Percentiles rank a stretch among this genome's conserved stretches.
phyloP scores from a whole-genome alignment of 1,140 invertebrate genomes.

The Triops longicaudatus region DNA sequence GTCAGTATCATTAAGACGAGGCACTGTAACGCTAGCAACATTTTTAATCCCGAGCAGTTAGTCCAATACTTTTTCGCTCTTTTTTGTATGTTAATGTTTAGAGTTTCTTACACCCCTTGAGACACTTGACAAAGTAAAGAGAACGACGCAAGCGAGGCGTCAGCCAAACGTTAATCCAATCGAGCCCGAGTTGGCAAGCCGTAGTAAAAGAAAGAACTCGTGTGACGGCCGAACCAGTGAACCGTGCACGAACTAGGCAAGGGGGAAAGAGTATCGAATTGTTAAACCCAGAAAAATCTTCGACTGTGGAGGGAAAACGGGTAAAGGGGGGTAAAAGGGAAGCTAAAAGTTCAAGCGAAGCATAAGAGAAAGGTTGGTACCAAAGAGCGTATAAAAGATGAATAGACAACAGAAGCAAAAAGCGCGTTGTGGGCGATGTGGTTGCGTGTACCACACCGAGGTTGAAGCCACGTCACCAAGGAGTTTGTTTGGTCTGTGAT shows the following conservation, averaged over 20 bases:
- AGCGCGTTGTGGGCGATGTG: not conserved
- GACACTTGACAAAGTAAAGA: not conserved
- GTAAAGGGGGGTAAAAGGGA: not conserved
- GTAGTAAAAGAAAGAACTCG: not conserved
- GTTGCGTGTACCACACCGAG: not conserved
- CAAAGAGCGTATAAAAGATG: not conserved
- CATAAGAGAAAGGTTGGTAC: not conserved
- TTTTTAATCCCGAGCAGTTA: not conserved
- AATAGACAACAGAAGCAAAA: not conserved
- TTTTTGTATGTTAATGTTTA: not conserved
- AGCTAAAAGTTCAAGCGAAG: not conserved
- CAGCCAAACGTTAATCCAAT: conserved; percentile 7
- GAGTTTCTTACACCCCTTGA: not conserved
- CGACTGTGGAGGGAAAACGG: not conserved
- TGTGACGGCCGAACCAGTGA: not conserved
- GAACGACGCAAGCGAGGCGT: not conserved
- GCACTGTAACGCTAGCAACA: not conserved
- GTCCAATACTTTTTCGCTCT: not conserved
- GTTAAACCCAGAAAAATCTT: not conserved
- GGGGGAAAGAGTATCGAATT: not conserved
- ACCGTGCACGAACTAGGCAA: not conserved
- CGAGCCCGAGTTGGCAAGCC: not conserved
- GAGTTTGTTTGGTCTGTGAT: not conserved
- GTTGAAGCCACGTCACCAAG: not conserved
- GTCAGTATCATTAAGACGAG: not conserved